Evolutionary conservation across 2,888 invertebrate genomes (phyloP).

Genomic region (Euzetes globulus): DNA sequence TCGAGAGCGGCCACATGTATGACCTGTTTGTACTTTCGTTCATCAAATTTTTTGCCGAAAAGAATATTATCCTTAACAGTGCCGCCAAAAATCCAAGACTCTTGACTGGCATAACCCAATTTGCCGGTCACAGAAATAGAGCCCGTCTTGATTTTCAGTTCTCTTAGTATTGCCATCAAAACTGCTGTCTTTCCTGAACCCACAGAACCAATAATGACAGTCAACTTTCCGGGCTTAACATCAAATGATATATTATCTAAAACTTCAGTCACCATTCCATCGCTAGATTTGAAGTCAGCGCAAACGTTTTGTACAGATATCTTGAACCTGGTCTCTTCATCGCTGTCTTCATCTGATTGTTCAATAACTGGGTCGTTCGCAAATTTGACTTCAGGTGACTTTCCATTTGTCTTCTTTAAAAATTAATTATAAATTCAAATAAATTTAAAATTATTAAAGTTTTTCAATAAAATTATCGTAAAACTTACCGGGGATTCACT

Average conservation of each 20-base stretch:
- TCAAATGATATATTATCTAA: slow-evolving; percentile 44
- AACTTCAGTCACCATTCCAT: slow-evolving; percentile 45
- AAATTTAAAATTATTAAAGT: no score
- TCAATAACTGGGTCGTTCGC: neutral
- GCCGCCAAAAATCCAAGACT: slow-evolving; percentile 44
- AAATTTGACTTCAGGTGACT: no score
- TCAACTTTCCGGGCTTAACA: slow-evolving; percentile 50
- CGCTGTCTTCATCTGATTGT: neutral
- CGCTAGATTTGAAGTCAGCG: neutral
- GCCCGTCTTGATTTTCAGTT: slow-evolving; percentile 47
- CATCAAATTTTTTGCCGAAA: slow-evolving; percentile 65
- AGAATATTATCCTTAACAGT: slow-evolving; percentile 85
- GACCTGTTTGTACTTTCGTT: slow-evolving; percentile 51
- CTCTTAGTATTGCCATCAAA: slow-evolving; percentile 48
- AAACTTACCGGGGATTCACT: neutral
- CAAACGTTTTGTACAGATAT: neutral
- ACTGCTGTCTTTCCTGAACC: slow-evolving; percentile 61
- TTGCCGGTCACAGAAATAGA: slow-evolving; percentile 46
- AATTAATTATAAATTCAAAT: no score
- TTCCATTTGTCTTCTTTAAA: no score
- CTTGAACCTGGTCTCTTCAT: neutral
- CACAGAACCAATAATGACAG: slow-evolving; percentile 66
- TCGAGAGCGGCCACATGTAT: slow-evolving; percentile 51
- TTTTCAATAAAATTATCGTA: no score
- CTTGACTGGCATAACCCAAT: slow-evolving; percentile 49